Percentiles rank a stretch among this genome's conserved stretches.
Conservation (phyloP, 2,797 vertebrate genomes). For the Podargus strigoides region DNA sequence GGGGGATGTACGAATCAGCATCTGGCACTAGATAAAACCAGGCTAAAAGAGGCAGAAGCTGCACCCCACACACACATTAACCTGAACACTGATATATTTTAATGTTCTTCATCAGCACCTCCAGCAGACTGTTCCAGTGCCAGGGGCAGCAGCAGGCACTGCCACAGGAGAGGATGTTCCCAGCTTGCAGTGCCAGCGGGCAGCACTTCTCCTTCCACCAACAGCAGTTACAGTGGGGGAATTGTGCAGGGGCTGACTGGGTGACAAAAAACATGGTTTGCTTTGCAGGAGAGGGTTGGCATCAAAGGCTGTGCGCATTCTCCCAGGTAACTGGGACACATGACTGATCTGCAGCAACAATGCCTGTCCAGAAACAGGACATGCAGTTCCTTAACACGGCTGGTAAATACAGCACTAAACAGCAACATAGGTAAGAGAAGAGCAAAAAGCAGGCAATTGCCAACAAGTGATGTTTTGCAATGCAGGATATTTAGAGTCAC, state of each 20-base stretch:
- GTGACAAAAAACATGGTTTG: background rate
- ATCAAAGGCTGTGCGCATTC: background rate
- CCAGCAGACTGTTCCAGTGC: background rate
- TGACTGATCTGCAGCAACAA: accelerated
- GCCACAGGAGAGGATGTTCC: background rate
- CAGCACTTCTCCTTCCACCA: background rate
- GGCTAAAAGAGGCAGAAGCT: background rate
- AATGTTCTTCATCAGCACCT: background rate
- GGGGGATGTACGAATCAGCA: background rate
- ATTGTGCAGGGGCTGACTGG: background rate
- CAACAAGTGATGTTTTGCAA: background rate
- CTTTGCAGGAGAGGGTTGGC: background rate
- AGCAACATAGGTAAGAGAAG: background rate
- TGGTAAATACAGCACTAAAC: background rate
- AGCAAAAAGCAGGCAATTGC: background rate
- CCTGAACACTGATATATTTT: background rate
- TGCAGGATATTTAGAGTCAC: background rate
- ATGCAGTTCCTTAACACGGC: accelerated
- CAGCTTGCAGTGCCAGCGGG: background rate
- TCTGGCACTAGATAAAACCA: background rate
- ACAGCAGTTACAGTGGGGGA: background rate
- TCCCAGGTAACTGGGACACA: background rate
- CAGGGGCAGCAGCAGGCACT: background rate
- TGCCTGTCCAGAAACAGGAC: background rate
- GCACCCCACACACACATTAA: background rate